Base-by-base conservation (phyloP, 2,113 vertebrate species). In the Pluvialis apricaria region DNA sequence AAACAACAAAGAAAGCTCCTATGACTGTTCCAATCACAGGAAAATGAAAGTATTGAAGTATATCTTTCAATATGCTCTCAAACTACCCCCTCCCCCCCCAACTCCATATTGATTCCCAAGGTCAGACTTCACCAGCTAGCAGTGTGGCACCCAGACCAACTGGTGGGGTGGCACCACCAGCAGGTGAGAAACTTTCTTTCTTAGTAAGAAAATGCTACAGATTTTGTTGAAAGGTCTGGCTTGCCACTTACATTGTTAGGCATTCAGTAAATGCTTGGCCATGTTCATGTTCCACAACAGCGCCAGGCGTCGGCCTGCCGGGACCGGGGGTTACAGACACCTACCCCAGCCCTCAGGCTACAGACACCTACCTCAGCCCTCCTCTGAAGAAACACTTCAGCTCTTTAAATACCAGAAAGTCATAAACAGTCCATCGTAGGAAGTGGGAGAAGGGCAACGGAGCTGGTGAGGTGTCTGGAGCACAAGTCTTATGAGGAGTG, bases 241-340 rank as follows among this genome's bases (percentile, higher is more conserved):
- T 57, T 71, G 14, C 12, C 61, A 13, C 28, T 71, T 45, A 34
- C 0, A 15, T 66, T 15, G 32, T 65, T 20, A 44, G 24, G 36
- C 26, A 51, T 45, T 69, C 85, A 65, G 16, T 6, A 64, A 69
- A 40, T 4, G 29, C 40, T 51, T 19, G 0, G 72, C 38, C n/a
- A 22, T 0, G 0, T 31, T 76, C 3, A 1, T 1, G 13, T 5
- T 42, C 34, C 68, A 52, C 54, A 47, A 6, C 0, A 16, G 42
- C 29, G 14, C 11, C 15, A 40, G 72, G 64, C 17, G 57, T 25
- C 2, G 2, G 17, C 17, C 22, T 68, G 44, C 9, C 1, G 0
- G 20, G 55, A 31, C 24, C 45, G 38, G 5, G 29, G 17, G 49
- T 38, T 32, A 38, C 24, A 54, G 78, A 32, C 11, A n/a, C 68